These are phyloP conservation scores for Zaprionus taronus DNA, from an alignment of 1,140 invertebrate genomes.

Conservation along the genomic window DNA sequence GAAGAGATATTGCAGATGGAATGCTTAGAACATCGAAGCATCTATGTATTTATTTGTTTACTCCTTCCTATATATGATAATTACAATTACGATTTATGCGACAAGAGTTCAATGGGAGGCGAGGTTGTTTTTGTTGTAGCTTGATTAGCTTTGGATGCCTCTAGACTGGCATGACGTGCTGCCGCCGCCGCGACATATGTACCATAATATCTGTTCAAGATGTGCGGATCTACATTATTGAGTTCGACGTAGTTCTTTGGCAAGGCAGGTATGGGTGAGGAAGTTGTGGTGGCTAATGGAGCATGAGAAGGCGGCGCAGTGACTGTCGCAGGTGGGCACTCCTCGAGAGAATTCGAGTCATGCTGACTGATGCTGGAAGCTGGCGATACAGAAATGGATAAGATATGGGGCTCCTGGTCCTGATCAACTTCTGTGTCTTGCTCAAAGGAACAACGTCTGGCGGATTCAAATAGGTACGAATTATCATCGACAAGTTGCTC, in stretches of 20 bases:
- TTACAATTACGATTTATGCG: conserved; percentile 43
- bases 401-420: conserved; percentile 48
- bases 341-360: conserved; percentile 67
- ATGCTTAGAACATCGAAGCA: background rate
- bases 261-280: background rate
- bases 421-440: conserved; percentile 27
- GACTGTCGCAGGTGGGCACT: conserved; percentile 36
- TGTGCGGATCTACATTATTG: conserved; percentile 62
- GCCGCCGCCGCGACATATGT: conserved; percentile 76
- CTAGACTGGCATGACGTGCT: conserved; percentile 52
- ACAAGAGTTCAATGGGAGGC: conserved; percentile 47
- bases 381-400: conserved; percentile 33
- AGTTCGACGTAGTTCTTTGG: conserved; percentile 48
- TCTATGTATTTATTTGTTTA: conserved; percentile 2
- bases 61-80: background rate
- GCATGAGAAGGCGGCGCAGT: background rate
- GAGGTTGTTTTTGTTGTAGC: conserved; percentile 29
- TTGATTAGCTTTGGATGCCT: conserved; percentile 31
- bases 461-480: conserved; percentile 58
- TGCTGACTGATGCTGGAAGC: conserved; percentile 56
- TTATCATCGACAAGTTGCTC: conserved; percentile 61
- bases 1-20: too few relatives aligned
- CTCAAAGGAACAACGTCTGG: conserved; percentile 44
- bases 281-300: background rate
- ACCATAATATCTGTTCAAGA: conserved; percentile 73